phyloP scores from a whole-genome alignment of 2,888 invertebrate species.

The Drosophila meridiana region DNA sequence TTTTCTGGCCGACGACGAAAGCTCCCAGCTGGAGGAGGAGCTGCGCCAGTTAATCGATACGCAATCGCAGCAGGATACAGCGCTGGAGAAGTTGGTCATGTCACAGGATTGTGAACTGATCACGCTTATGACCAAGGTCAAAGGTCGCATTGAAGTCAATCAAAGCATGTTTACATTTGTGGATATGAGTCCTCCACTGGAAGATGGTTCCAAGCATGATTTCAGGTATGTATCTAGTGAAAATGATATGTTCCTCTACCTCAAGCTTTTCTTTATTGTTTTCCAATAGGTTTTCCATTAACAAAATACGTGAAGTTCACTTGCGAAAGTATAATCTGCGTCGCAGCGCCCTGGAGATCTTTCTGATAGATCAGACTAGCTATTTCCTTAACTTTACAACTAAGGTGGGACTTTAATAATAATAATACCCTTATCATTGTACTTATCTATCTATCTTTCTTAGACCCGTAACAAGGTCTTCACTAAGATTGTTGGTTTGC shows the following conservation, averaged over 20 bases:
- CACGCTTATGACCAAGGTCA: conserved; percentile 87
- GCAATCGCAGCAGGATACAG: conserved; percentile 85
- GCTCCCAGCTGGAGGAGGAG: conserved; percentile 85
- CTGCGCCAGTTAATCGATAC: conserved; percentile 84
- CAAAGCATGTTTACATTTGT: conserved; percentile 87
- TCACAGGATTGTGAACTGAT: conserved; percentile 88
- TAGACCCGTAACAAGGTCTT: conserved; percentile 88
- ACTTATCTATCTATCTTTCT: conserved; percentile 8
- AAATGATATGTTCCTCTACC: too few relatives aligned
- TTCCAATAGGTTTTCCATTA: conserved; percentile 85
- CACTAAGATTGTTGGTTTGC: conserved; percentile 87
- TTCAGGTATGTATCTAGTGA: conserved; percentile 79
- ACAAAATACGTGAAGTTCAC: conserved; percentile 88
- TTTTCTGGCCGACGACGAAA: conserved; percentile 85
- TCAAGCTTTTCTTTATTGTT: background rate
- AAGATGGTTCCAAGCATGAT: conserved; percentile 86
- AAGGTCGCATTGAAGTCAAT: conserved; percentile 88
- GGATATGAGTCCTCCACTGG: conserved; percentile 86
- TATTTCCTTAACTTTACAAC: conserved; percentile 88
- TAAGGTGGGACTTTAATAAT: conserved; percentile 84
- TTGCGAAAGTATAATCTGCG: conserved; percentile 88
- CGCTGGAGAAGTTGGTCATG: conserved; percentile 87
- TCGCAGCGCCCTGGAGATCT: conserved; percentile 88
- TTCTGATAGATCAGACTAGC: conserved; percentile 88
- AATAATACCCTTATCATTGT: background rate